phyloP scores from a whole-genome alignment of 2,888 invertebrate genomes.

The Pachydiplax longipennis region DNA sequence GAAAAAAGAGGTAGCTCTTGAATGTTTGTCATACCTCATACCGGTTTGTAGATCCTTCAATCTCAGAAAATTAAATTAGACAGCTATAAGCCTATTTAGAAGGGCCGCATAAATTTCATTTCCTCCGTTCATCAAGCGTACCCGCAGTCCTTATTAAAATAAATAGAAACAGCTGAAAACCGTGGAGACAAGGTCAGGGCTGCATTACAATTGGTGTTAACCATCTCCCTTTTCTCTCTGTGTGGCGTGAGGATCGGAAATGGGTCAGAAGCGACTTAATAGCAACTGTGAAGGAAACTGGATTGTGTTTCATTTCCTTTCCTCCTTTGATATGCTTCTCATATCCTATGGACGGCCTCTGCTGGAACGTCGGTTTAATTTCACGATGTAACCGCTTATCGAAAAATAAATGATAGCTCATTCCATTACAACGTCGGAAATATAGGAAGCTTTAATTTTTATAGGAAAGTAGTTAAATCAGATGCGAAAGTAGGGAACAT shows the following conservation, averaged over 20 bases:
- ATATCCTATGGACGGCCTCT: no score
- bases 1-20: no score
- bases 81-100: neutral
- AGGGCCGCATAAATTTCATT: neutral
- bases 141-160: neutral
- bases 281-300: neutral
- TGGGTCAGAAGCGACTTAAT: slow-evolving; percentile 9
- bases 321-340: no score
- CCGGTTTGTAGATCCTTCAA: neutral
- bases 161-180: neutral
- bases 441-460: no score
- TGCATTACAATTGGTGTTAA: neutral
- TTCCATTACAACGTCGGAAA: no score
- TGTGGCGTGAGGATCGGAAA: neutral
- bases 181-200: neutral
- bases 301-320: neutral
- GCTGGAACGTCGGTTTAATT: no score
- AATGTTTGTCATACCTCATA: no score
- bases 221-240: neutral
- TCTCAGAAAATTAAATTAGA: neutral
- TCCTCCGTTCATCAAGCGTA: neutral
- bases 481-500: no score
- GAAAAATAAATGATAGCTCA: no score
- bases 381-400: no score
- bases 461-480: no score